Conservation (phyloP, 23 tunicate genomes). For the Trididemnum clinides region DNA sequence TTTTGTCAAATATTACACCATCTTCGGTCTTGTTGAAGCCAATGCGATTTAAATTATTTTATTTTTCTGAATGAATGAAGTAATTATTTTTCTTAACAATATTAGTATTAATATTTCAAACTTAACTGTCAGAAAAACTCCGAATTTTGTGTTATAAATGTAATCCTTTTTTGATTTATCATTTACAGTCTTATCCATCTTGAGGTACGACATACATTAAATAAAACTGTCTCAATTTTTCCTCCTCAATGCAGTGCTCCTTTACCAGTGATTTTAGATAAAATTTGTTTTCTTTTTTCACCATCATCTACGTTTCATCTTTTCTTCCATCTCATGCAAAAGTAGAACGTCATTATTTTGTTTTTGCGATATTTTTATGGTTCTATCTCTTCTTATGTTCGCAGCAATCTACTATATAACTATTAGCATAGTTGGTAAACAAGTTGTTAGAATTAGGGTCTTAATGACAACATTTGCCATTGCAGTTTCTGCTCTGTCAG, state of each 20-base stretch:
- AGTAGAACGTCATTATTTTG: not conserved
- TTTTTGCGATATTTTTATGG: not conserved
- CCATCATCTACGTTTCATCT: conserved; percentile 10
- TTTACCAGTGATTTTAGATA: not conserved
- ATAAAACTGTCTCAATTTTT: conserved; percentile 22
- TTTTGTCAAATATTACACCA: too few relatives aligned
- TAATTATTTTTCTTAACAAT: too few relatives aligned
- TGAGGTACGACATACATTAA: conserved; percentile 5
- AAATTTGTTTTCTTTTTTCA: not conserved
- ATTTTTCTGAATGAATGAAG: too few relatives aligned
- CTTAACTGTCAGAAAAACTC: too few relatives aligned
- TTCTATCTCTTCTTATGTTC: not conserved
- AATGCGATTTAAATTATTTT: too few relatives aligned
- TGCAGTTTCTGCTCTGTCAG: conserved; percentile 43
- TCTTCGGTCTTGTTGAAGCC: too few relatives aligned
- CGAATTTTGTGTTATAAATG: too few relatives aligned
- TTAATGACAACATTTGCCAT: conserved; percentile 17
- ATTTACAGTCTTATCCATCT: conserved; percentile 15
- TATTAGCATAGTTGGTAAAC: too few relatives aligned
- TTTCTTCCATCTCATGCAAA: conserved; percentile 1
- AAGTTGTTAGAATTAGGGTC: too few relatives aligned
- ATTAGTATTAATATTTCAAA: too few relatives aligned
- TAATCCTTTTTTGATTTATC: too few relatives aligned
- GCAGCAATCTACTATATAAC: too few relatives aligned
- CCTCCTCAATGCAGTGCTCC: conserved; percentile 24